phyloP scores from a whole-genome alignment of 2,113 vertebrate species.

The Plectropomus leopardus region DNA sequence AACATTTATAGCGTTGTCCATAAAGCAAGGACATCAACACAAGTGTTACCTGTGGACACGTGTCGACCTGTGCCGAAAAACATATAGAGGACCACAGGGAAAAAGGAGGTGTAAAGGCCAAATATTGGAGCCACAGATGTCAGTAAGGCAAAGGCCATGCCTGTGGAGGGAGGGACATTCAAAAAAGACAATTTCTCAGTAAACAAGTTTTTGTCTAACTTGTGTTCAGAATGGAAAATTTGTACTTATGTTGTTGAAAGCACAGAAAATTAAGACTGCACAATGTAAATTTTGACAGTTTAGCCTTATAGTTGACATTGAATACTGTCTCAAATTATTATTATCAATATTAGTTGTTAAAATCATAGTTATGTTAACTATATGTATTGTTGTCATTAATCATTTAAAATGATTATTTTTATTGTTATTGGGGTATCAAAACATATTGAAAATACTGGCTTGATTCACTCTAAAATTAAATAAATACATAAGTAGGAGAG shows the following conservation, averaged over 20 bases:
- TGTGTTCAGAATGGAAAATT: neutral
- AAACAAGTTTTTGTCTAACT: neutral
- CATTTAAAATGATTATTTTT: neutral
- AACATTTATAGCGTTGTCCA: no score
- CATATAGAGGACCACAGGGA: constrained; percentile 92
- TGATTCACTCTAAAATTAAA: neutral
- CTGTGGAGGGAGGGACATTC: constrained; percentile 67
- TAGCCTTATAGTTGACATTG: neutral
- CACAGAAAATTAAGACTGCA: neutral
- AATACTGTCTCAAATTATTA: neutral
- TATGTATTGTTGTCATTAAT: neutral
- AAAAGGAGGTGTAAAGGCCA: constrained; percentile 95
- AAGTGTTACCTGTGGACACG: constrained; percentile 90
- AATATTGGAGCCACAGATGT: constrained; percentile 94
- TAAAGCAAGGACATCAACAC: no score
- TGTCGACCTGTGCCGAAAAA: constrained; percentile 92
- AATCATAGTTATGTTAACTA: neutral
- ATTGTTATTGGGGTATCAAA: neutral
- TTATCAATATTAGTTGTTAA: neutral
- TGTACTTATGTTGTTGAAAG: no score
- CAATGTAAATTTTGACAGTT: neutral
- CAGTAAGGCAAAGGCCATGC: constrained; percentile 94
- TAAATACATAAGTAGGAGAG: neutral
- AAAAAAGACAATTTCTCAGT: constrained; percentile 5
- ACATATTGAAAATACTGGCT: neutral